A percentile compares a stretch with the other conserved stretches of the same genome.
phyloP scores from a whole-genome alignment of 2,113 vertebrate genomes.

The Hyla sarda region DNA sequence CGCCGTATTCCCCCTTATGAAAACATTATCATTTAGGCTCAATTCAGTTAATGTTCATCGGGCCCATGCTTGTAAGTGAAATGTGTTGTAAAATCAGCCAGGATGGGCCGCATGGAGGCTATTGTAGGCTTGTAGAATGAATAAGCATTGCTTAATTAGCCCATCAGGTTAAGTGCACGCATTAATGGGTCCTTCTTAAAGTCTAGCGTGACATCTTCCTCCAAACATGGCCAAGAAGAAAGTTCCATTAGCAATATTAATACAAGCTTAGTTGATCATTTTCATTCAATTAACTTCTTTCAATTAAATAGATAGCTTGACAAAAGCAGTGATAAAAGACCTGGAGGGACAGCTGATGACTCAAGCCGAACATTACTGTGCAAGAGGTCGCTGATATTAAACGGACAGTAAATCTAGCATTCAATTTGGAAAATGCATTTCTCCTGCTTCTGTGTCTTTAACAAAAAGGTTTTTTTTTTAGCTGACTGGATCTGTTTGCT shows the following conservation, averaged over 20 bases:
- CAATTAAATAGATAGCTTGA: slow-evolving; percentile 99
- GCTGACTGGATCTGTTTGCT: slow-evolving; percentile 91
- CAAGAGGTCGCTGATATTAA: slow-evolving; percentile 88
- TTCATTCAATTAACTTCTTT: slow-evolving; percentile 99
- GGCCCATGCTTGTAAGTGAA: slow-evolving; percentile 83
- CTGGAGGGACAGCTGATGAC: slow-evolving; percentile 91
- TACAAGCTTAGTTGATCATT: slow-evolving; percentile 99
- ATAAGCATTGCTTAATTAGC: slow-evolving; percentile 99
- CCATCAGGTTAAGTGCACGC: slow-evolving; percentile 99
- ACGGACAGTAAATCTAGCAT: slow-evolving; percentile 96
- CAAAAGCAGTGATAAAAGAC: slow-evolving; percentile 99
- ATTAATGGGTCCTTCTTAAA: slow-evolving; percentile 87
- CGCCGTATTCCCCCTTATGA: slow-evolving; percentile 72
- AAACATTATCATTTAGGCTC: slow-evolving; percentile 79
- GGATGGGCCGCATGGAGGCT: slow-evolving; percentile 82
- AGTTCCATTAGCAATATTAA: slow-evolving; percentile 99
- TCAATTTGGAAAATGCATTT: slow-evolving; percentile 99
- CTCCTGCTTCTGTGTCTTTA: slow-evolving; percentile 89
- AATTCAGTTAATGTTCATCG: slow-evolving; percentile 70
- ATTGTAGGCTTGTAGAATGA: slow-evolving; percentile 88
- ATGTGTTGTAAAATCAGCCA: slow-evolving; percentile 89
- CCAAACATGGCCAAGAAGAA: slow-evolving; percentile 99
- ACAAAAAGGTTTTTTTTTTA: slow-evolving; percentile 82
- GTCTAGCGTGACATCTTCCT: slow-evolving; percentile 94
- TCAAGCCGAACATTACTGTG: slow-evolving; percentile 93